Evolutionary conservation across 2,797 vertebrate genomes (phyloP), one percentile per base, ranked within the genome.

Genomic region (Eremophila alpestris): DNA sequence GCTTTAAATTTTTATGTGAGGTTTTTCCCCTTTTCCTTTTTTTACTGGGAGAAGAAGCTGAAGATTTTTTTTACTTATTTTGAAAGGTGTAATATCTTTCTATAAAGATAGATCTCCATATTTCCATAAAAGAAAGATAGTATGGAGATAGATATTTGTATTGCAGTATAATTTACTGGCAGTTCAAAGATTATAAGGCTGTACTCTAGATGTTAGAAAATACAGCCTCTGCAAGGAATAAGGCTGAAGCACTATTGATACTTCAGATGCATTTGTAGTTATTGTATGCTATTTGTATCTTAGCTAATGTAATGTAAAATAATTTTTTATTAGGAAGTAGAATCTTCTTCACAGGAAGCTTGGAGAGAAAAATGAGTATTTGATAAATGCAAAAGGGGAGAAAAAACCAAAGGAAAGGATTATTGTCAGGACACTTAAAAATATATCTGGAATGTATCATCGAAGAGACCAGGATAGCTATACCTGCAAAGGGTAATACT

Each of bases 11-110:
- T 29, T 55, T 46, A 6, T 19, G 7, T 3, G 10, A 13, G 10
- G 2, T 13, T 45, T 40, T 36, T 2, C 0, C 1, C 10, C 1
- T 4, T 2, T 6, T 11, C 1, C 5, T 4, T 5, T 40, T 85
- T 70, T 81, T 14, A 27, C 26, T 60, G 11, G 18, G 36, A 63
- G 16, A 43, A 8, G 46, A 62, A 83, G 40, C 30, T 75, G 51
- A 80, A 65, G 17, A 68, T 24, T 55, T 54, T 45, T 46, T 70
- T 34, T 3, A 52, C 10, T 41, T 59, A 2, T 51, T 77, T 76
- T 68, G 29, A 76, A 76, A 89, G 30, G 17, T 67, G n/a, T 52
- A 62, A 10, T 70, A 34, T 52, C 16, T 69, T 80, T 71, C 8
- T 60, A 21, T 46, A 65, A 40, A 64, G 32, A 59, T 54, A 32